Evolutionary conservation across 2,888 invertebrate species (phyloP), one percentile per base, ranked within the genome.

Genomic region (Phragmatobia fuliginosa): DNA sequence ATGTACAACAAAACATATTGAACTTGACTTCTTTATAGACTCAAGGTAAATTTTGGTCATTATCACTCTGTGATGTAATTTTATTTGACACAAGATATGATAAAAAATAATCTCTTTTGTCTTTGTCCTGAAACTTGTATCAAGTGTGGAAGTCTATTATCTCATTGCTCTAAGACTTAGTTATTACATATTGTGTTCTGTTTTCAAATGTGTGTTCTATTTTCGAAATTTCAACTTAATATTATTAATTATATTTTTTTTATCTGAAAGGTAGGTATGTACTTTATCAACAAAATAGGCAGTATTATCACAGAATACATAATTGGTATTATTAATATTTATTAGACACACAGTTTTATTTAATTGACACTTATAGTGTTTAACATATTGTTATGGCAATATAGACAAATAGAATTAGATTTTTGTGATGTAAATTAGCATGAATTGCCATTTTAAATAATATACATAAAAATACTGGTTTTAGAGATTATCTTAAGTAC

Each of bases 21-120:
- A 90, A 90, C 90, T 90, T 91, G 89, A 89, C 86, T 86, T 74
- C 70, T 76, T 86, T 81, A 79, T 73, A 78, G 71, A 85, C 85
- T 83, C 81, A 83, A 80, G 82, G 75, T 76, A 81, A 77, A 80
- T 78, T 74, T 81, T 83, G 82, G 82, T 86, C 87, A 89, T 87
- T 90, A 88, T 90, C 89, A 88, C 70, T 67, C 41, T 52, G 71
- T 85, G 87, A 88, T 85, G 83, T 83, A 83, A 84, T 82, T 77
- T 76, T 79, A 59, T 83, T 79, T 82, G 71, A 75, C 64, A 75
- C 80, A 69, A 80, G 82, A 85, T 87, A 84, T 88, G 88, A 91
- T 89, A 91, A 89, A 41, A 82, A 81, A 85, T 71, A 82, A 86
- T 87, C 84, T 85, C 73, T 83, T 82, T 85, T 86, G 87, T 88